A percentile compares a stretch with the other conserved stretches of the same genome.
phyloP scores from a whole-genome alignment of 2,113 vertebrate genomes.

The Helogale parvula region DNA sequence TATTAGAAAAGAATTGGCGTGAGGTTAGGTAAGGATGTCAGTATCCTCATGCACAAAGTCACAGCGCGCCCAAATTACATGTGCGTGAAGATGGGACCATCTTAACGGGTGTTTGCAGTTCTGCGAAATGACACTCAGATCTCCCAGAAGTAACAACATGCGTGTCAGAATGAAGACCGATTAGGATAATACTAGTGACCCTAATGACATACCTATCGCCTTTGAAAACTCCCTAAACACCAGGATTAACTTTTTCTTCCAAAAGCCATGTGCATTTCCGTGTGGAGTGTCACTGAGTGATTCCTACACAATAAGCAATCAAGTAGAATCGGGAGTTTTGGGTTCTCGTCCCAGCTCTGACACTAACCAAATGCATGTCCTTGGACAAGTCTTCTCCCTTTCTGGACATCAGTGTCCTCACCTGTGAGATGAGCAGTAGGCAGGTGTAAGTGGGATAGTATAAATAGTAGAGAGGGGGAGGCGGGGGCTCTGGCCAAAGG shows the following conservation, averaged over 20 bases:
- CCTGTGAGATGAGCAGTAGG: neutral
- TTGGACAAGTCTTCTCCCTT: neutral
- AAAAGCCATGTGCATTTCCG: neutral
- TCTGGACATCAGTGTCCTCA: neutral
- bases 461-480: neutral
- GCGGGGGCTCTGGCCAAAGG: rapidly evolving
- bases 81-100: neutral
- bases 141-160: neutral
- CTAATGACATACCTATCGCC: neutral
- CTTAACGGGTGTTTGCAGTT: neutral
- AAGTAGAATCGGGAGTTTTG: neutral
- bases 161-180: rapidly evolving
- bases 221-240: neutral
- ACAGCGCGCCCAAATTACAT: too few species aligned
- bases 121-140: neutral
- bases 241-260: neutral
- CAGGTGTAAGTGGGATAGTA: neutral
- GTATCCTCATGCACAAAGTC: neutral
- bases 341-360: neutral
- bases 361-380: too few species aligned
- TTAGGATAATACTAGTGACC: too few species aligned
- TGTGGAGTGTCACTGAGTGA: neutral
- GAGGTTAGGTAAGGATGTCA: neutral
- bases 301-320: neutral
- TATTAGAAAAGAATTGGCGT: rapidly evolving